Evolutionary conservation across 64 coral and sea anemone species (phyloP), one percentile per base, ranked within the genome.

Genomic region (Stichodactyla mertensii): DNA sequence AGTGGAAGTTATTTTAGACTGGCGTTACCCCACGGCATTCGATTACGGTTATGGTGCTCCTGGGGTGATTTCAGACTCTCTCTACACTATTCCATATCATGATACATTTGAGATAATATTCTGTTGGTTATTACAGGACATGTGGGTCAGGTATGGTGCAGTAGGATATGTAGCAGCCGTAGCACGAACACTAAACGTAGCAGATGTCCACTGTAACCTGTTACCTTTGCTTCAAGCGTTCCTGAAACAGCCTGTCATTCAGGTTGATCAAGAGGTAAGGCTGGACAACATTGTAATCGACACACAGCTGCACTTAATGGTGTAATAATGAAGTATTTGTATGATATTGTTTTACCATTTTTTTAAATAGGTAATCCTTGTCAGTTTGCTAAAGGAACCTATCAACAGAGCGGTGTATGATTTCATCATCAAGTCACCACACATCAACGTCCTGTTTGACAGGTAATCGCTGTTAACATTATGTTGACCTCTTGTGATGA

Each of bases 101-200:
- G 28, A 31, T 31, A 31, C 28, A 31, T 27, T 77, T 3, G 22
- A 7, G 22, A 7, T 20, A 23, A 77, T 77, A 23, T 77, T 79
- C 51, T 79, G 13, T 81, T 57, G 6, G 18, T 79, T 79, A 3
- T 23, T 51, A 56, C 86, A 98, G 95, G 91, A 98, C 59, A 92
- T 94, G 89, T 98, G 95, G 95, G 80, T 98, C 23, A 92, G 95
- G 56, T 98, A 98, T 86, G 95, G 95, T 61, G 92, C 92, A 20
- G 92, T 98, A 8, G 95, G 95, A 28, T 98, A 94, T 57, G 82
- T 98, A 15, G 59, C 95, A 55, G 95, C 92, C 4, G 92, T 94
- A 31, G 92, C 92, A 3, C 55, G 95, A 20, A 90, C 89, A 59
- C 81, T 94, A 6, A 86, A 92, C 79, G 87, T 98, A 45, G 95